Percentiles rank a stretch among this genome's conserved stretches.
Evolutionary conservation across 2,888 invertebrate genomes (phyloP).

Genomic region (Archips crataeganus): DNA sequence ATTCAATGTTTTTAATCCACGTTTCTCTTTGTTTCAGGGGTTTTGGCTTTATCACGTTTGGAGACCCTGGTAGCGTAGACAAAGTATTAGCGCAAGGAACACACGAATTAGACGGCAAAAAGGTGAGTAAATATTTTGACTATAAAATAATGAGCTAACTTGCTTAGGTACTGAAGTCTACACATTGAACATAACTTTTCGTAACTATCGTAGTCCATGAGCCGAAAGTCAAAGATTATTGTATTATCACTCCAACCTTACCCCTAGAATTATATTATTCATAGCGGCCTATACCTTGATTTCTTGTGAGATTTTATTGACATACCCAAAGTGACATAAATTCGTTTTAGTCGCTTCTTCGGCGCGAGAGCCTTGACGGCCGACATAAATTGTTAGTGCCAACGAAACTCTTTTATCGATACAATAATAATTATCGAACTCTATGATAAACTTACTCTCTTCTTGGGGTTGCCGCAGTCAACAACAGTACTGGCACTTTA

Average conservation of each 20-base stretch:
- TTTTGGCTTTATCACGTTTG: conserved; percentile 99
- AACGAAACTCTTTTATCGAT: conserved; percentile 23
- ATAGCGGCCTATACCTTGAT: conserved; percentile 50
- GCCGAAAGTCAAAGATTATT: conserved; percentile 2
- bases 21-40: conserved; percentile 90
- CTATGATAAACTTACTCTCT: conserved; percentile 4
- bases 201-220: neutral
- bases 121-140: conserved; percentile 87
- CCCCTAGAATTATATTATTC: conserved; percentile 35
- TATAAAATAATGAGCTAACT: neutral
- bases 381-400: conserved; percentile 63
- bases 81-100: conserved; percentile 99
- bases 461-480: neutral
- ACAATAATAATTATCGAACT: conserved; percentile 12
- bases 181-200: neutral
- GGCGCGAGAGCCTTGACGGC: conserved; percentile 27
- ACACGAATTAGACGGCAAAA: conserved; percentile 99
- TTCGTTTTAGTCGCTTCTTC: conserved; percentile 43
- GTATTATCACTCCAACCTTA: conserved; percentile 3
- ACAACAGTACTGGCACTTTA: conserved; percentile 14
- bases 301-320: conserved; percentile 59
- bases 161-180: neutral
- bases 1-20: conserved; percentile 7
- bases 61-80: conserved; percentile 99
- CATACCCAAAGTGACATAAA: conserved; percentile 60